These are phyloP conservation scores for Calypte anna DNA, from an alignment of 2,113 vertebrate species.

Conservation along the genomic window DNA sequence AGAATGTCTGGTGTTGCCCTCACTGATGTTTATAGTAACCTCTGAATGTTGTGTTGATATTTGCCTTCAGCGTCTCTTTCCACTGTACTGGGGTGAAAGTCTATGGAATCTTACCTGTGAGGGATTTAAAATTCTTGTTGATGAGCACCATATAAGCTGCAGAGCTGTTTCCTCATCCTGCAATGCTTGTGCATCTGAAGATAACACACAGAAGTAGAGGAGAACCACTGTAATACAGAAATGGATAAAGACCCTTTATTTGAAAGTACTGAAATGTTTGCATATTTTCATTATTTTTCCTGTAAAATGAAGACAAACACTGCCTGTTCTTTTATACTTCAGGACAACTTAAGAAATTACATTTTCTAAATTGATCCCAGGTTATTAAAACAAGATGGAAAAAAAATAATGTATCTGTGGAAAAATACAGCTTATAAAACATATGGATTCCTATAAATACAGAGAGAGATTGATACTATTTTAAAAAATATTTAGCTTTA, in stretches of 20 bases:
- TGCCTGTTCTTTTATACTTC: neutral
- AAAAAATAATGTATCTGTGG: neutral
- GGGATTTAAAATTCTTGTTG: neutral
- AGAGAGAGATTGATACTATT: rapidly evolving
- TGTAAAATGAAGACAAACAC: neutral
- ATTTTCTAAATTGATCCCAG: neutral
- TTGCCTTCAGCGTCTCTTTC: neutral
- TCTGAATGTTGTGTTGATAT: neutral
- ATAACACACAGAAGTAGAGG: neutral
- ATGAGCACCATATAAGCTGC: neutral
- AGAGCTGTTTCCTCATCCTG: neutral
- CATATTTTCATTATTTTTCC: neutral
- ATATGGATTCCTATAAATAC: neutral
- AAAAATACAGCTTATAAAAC: neutral
- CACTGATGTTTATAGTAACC: neutral
- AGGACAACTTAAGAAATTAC: neutral
- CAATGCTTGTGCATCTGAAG: neutral
- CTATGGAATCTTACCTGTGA: neutral
- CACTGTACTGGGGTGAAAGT: neutral
- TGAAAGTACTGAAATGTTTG: neutral
- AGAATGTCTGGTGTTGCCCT: neutral
- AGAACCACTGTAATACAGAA: neutral
- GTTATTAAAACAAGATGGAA: neutral
- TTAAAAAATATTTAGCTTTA: neutral
- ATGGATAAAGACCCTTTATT: neutral